These are phyloP conservation scores for Otus sunia DNA, from an alignment of 2,113 vertebrate genomes.

Conservation along the genomic window DNA sequence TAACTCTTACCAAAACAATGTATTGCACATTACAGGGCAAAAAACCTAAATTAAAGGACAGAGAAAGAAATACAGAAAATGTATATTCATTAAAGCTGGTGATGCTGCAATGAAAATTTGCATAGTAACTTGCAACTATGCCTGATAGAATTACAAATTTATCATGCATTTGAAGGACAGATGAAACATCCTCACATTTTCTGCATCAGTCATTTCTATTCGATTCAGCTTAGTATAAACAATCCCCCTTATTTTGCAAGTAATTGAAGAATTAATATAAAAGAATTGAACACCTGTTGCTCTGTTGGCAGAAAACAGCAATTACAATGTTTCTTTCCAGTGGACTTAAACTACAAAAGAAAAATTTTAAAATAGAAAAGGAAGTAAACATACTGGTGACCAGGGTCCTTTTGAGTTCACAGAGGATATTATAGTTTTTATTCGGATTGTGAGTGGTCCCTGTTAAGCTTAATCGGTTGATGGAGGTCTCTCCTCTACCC, in stretches of 20 bases:
- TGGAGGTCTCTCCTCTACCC: neutral
- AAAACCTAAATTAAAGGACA: neutral
- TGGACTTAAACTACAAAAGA: neutral
- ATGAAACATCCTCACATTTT: conserved; percentile 47
- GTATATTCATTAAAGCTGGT: conserved; percentile 7
- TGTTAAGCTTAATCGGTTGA: neutral
- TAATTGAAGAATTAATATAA: conserved; percentile 65
- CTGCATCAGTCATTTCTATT: conserved; percentile 53
- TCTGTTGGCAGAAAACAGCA: conserved; percentile 39
- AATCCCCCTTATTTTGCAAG: conserved; percentile 29
- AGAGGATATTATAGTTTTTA: neutral
- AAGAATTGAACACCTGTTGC: conserved; percentile 57
- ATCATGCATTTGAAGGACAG: conserved; percentile 9
- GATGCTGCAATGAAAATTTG: neutral
- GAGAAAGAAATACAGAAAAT: neutral
- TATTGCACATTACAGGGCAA: neutral
- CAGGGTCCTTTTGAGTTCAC: neutral
- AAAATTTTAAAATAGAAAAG: neutral
- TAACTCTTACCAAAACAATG: conserved; percentile 30
- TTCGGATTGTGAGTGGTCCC: neutral
- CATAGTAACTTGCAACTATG: neutral
- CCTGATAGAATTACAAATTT: conserved; percentile 34
- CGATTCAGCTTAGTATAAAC: conserved; percentile 40
- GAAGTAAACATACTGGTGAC: neutral
- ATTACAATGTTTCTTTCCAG: conserved; percentile 22